Conservation (phyloP, 2,888 invertebrate species). For the Gandaritis pyraliata region DNA sequence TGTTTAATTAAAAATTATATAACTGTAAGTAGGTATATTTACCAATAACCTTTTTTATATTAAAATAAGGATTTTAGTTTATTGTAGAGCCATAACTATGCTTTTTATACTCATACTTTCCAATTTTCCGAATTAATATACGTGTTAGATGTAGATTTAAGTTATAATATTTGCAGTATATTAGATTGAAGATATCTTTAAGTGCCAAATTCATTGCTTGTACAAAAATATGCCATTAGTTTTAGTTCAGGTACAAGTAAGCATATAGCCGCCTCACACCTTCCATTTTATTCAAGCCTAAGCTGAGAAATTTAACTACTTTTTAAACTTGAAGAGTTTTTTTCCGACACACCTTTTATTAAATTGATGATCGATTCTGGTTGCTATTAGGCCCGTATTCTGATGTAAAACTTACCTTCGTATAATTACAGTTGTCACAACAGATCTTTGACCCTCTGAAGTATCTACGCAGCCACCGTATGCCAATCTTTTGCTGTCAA, state of each 20-base stretch:
- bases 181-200: slow-evolving; percentile 51
- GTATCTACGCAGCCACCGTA: too few species aligned
- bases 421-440: too few species aligned
- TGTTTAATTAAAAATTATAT: slow-evolving; percentile 2
- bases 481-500: too few species aligned
- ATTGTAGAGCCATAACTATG: neutral
- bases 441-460: too few species aligned
- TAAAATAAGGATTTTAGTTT: neutral
- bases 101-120: neutral
- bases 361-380: too few species aligned
- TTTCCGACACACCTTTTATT: too few species aligned
- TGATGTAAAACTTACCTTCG: too few species aligned
- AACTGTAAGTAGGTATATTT: neutral
- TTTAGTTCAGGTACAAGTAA: slow-evolving; percentile 36
- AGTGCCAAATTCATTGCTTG: slow-evolving; percentile 73
- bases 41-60: neutral
- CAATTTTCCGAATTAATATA: slow-evolving; percentile 8
- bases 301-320: too few species aligned
- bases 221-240: slow-evolving; percentile 70
- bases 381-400: too few species aligned
- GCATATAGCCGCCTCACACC: slow-evolving; percentile 13
- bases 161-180: slow-evolving; percentile 6
- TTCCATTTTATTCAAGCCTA: too few species aligned
- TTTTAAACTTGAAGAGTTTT: too few species aligned
- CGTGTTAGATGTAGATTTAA: slow-evolving; percentile 22